Base-by-base conservation (phyloP, 1,140 invertebrate species). In the Propsilocerus akamusi region DNA sequence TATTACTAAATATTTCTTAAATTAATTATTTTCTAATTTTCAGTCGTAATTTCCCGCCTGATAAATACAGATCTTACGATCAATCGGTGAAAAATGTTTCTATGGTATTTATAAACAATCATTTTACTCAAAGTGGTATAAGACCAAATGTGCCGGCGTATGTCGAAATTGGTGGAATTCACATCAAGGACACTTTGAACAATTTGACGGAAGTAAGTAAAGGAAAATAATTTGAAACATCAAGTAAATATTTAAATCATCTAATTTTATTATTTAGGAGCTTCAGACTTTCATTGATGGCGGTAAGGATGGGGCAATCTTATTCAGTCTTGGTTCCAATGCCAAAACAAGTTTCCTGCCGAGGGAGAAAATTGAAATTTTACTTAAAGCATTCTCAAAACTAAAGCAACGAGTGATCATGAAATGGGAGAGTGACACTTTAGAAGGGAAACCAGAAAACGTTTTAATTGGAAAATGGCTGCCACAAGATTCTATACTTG, bases 401-500 rank as follows among this genome's bases (percentile, higher is more conserved):
- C 41, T 69, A n/a, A 66, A 66, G 49, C 60, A 64, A 53, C 65
- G 61, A 5, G 68, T 70, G 0, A 52, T 73, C 2, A 72, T 69
- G 71, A 71, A 72, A 55, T 73, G 64, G 53, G 72, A 75, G 52
- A 55, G 56, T 6, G 55, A 61, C 6, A 32, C 50, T n/a, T 37
- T 68, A 3, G 53, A 58, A 3, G 53, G 55, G 28, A 47, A 64
- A 5, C 64, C 68, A 8, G 52, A 60, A 2, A 81, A 81, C 57
- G 62, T 82, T 0, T 68, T 72, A 53, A 54, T 76, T 0, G 62
- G 60, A 26, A 63, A 70, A 17, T 81, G 78, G 78, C 57, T 78
- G 25, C 78, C 78, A 0, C 77, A 82, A 53, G 64, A 68, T 25
- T 76, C 76, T 55, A 61, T 80, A 53, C 54, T 79, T 22, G 51